Base-by-base conservation (phyloP, 2,797 vertebrate species). In the Tangara arthus region DNA sequence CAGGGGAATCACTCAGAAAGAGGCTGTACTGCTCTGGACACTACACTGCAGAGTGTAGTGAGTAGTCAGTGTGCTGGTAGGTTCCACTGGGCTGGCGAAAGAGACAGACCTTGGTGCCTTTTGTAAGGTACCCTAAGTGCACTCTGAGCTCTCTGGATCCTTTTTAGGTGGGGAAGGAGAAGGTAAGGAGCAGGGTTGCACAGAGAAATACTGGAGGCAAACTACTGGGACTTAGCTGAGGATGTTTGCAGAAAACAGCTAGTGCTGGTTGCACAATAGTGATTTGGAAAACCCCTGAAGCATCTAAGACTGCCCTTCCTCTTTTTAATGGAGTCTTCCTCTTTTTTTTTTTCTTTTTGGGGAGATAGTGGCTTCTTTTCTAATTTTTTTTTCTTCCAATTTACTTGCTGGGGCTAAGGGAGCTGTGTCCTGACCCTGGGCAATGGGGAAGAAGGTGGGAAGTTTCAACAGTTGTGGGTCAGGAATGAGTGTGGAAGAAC, bases 241-340 rank as follows among this genome's bases (percentile, higher is more conserved):
- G 5, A 15, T 79, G 26, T 32, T 21, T 87, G 17, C 19, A 60
- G 79, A 60, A 87, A 90, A 84, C 55, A 49, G 34, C 71, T 42
- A 30, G 32, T 39, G 55, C 53, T 89, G 18, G 35, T 95, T 95
- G 77, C 80, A 26, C 27, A 72, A 1, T 11, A 22, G 39, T 88
- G 76, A 26, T 73, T 81, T 82, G 70, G 80, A 69, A 94, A 93
- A 59, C 68, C 80, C 69, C 65, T 93, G 65, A 91, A 76, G 70
- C 14, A 8, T 8, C 59, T 55, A 22, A 89, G 42, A 47, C 35
- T 55, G 46, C 14, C 75, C 60, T 94, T 96, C 93, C 73, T 81
- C 55, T 94, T 96, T 91, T 90, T 69, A 32, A 13, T 64, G 52
- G 17, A 56, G 44, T 76, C 56, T 88, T 56, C 2, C 34, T 60